A percentile compares a stretch with the other conserved stretches of the same genome.
These are phyloP conservation scores for Grallaria varia DNA, from an alignment of 2,113 vertebrate species.

Conservation along the genomic window DNA sequence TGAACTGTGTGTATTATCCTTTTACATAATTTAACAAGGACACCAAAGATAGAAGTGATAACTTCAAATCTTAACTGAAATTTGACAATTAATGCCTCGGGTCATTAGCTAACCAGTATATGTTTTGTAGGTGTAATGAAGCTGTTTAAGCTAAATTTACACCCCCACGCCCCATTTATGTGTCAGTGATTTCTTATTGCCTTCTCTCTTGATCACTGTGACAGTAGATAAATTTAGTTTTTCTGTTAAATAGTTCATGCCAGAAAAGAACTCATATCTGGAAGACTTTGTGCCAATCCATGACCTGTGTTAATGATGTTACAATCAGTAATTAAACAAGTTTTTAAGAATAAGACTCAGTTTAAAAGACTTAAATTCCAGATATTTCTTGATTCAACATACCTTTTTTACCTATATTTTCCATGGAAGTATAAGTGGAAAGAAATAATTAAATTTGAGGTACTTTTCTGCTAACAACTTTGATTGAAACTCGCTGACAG, in stretches of 20 bases:
- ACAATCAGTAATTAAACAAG: neutral
- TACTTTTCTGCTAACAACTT: neutral
- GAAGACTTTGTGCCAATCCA: neutral
- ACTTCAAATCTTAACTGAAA: neutral
- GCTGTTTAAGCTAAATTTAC: neutral
- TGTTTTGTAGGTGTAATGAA: neutral
- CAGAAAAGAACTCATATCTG: neutral
- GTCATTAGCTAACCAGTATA: neutral
- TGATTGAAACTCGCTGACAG: neutral
- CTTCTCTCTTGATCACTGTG: neutral
- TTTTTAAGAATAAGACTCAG: neutral
- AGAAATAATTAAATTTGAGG: neutral
- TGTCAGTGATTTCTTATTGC: neutral
- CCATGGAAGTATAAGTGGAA: neutral
- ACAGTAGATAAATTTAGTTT: neutral
- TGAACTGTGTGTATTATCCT: neutral
- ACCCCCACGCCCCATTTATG: neutral
- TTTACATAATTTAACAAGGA: neutral
- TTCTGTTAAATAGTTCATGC: neutral
- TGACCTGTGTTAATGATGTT: neutral
- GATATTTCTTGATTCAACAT: neutral
- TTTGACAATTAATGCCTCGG: neutral
- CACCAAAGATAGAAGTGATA: neutral
- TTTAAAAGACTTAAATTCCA: neutral
- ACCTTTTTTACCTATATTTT: neutral